Conservation (phyloP, 2,797 vertebrate species). For the Petrocephalus sullivani region DNA sequence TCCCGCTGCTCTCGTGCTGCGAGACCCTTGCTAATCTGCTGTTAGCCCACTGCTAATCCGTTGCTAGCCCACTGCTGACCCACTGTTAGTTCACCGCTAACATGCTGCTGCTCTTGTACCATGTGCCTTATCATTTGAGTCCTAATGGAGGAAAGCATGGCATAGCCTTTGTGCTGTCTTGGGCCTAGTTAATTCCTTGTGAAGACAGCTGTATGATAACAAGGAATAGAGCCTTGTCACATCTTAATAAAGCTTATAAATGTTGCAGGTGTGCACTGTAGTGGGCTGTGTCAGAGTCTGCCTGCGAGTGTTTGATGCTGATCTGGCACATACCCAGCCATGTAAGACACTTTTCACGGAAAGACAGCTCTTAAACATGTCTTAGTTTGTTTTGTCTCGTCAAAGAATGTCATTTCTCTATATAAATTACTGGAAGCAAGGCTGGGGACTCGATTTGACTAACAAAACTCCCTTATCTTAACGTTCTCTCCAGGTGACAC, state of each 20-base stretch:
- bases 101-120: not conserved
- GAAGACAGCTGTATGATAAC: constrained; percentile 29
- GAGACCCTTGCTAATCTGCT: not conserved
- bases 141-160: constrained; percentile 33
- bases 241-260: constrained; percentile 16
- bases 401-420: not conserved
- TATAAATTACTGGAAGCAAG: not conserved
- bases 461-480: not conserved
- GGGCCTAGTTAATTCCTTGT: constrained; percentile 26
- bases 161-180: constrained; percentile 34
- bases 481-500: not conserved
- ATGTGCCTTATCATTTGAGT: constrained; percentile 15
- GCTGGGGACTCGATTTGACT: not conserved
- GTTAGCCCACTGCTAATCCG: not conserved
- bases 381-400: not conserved
- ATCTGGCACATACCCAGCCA: not conserved
- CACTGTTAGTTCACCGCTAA: constrained; percentile 32
- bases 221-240: constrained; percentile 12
- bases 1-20: constrained; percentile 10
- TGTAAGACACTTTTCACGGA: not conserved
- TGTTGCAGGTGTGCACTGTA: not conserved
- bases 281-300: not conserved
- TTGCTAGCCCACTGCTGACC: not conserved
- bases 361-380: not conserved
- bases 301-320: not conserved